Conservation (phyloP, 2,797 vertebrate genomes). For the Threskiornis aethiopicus region DNA sequence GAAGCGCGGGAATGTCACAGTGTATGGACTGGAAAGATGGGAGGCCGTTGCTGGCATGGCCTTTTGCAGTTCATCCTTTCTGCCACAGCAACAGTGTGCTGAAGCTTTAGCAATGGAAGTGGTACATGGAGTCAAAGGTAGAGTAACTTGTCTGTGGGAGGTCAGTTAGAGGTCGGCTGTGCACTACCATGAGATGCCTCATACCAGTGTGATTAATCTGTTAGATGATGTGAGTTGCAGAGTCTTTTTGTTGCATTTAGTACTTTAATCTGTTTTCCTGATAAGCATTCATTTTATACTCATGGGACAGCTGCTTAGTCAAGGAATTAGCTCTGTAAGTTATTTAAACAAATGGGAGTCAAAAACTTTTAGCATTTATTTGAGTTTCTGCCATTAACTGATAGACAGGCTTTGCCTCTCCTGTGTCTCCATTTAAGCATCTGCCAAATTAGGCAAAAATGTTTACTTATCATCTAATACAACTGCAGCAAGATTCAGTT, state of each 20-base stretch:
- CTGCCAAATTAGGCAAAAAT: neutral
- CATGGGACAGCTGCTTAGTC: neutral
- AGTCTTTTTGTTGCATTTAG: neutral
- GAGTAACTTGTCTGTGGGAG: neutral
- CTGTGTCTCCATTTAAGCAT: neutral
- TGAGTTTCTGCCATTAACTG: neutral
- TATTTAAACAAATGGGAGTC: neutral
- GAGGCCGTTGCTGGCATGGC: rapidly evolving
- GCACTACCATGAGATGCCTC: neutral
- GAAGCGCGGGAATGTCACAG: rapidly evolving
- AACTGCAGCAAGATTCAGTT: neutral
- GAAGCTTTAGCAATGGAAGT: neutral
- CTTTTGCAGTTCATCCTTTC: neutral
- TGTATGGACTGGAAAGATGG: neutral
- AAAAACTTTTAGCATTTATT: neutral
- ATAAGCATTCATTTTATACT: neutral
- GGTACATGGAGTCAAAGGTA: rapidly evolving
- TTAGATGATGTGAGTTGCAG: neutral
- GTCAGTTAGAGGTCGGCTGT: neutral
- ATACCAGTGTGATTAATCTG: neutral
- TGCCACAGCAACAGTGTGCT: neutral
- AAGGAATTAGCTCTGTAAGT: neutral
- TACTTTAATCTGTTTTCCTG: neutral
- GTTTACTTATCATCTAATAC: neutral
- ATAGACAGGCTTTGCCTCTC: neutral